These are phyloP conservation scores for Drosophila melanica DNA, from an alignment of 1,140 invertebrate genomes.

Conservation along the genomic window DNA sequence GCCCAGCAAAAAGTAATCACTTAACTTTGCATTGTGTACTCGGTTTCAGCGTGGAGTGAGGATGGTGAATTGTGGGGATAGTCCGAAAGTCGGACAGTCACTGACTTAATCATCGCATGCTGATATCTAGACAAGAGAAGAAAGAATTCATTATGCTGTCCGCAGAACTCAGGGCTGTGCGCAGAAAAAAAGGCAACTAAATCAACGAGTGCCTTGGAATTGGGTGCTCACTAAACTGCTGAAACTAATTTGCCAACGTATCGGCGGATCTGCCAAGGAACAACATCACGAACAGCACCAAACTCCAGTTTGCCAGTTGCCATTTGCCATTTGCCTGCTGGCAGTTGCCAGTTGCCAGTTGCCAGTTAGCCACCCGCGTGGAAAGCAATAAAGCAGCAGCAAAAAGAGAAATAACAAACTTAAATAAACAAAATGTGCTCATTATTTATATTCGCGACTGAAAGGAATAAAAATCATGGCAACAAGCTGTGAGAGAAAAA, in stretches of 20 bases:
- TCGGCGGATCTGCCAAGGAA: conserved; percentile 45
- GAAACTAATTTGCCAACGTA: conserved; percentile 74
- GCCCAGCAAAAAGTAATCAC: conserved; percentile 75
- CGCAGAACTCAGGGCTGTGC: conserved; percentile 12
- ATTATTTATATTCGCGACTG: conserved; percentile 77
- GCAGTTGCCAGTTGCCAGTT: conserved; percentile 13
- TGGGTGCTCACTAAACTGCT: conserved; percentile 44
- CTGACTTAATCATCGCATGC: conserved; percentile 72
- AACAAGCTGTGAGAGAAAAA: conserved; percentile 61
- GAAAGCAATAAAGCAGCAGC: conserved; percentile 75
- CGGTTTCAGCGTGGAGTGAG: conserved; percentile 4
- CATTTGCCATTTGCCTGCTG: not conserved
- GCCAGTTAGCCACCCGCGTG: conserved; percentile 66
- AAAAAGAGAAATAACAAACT: conserved; percentile 69
- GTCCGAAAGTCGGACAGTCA: conserved; percentile 36
- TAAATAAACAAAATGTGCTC: conserved; percentile 80
- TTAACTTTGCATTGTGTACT: conserved; percentile 67
- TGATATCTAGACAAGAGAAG: conserved; percentile 52
- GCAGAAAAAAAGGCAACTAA: conserved; percentile 21
- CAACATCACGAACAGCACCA: conserved; percentile 24
- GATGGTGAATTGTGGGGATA: not conserved
- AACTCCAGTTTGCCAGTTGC: conserved; percentile 28
- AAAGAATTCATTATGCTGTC: conserved; percentile 25
- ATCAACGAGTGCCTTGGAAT: conserved; percentile 2
- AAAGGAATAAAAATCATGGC: conserved; percentile 56